Evolutionary conservation across 1,140 invertebrate genomes (phyloP).

Genomic region (Hypsibius dujardini): DNA sequence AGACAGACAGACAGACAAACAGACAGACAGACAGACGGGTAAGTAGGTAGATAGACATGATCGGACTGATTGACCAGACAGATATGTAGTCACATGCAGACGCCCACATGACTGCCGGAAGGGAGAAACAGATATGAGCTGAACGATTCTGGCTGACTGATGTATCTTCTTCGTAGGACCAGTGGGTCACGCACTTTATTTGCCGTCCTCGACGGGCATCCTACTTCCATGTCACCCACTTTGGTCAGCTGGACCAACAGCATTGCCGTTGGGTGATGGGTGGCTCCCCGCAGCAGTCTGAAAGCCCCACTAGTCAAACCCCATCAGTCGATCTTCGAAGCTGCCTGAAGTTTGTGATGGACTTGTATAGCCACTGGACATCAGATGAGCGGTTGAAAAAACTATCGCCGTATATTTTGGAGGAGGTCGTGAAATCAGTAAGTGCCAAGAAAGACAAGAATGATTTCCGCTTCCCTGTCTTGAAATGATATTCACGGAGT

Average conservation of each 20-base stretch:
- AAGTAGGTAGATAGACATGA: no score
- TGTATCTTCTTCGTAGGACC: no score
- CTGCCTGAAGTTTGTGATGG: conserved; percentile 15
- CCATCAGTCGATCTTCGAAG: background rate
- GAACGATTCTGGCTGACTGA: no score
- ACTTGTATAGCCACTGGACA: conserved; percentile 14
- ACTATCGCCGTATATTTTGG: conserved; percentile 14
- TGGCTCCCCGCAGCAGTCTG: background rate
- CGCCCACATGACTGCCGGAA: no score
- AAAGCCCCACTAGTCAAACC: background rate
- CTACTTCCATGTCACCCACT: background rate
- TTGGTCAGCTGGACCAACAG: background rate
- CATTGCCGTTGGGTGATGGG: conserved; percentile 7
- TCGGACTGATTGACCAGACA: no score
- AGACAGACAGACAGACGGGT: no score
- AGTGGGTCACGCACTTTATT: no score
- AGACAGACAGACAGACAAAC: no score
- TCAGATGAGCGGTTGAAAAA: conserved; percentile 9
- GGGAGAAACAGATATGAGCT: no score
- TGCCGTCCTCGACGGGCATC: background rate
- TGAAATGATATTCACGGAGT: background rate
- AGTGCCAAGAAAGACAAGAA: no score
- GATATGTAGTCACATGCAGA: no score
- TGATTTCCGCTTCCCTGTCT: no score
- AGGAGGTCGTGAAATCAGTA: conserved; percentile 12